These are phyloP conservation scores for Mellilla xanthometata DNA, from an alignment of 2,888 invertebrate genomes.

Conservation along the genomic window DNA sequence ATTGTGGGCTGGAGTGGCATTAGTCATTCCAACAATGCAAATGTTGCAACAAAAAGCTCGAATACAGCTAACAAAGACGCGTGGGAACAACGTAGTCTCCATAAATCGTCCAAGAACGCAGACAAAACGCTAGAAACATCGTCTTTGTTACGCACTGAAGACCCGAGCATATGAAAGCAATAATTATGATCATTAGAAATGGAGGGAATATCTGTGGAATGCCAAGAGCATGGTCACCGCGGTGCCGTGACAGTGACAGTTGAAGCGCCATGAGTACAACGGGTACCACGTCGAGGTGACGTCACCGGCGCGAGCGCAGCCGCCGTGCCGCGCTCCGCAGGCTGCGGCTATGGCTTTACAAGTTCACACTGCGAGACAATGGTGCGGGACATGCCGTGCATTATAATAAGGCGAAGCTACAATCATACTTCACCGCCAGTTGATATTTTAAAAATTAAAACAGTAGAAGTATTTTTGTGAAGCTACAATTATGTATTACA, in stretches of 20 bases:
- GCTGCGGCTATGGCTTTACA: neutral
- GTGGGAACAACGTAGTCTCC: conserved; percentile 2
- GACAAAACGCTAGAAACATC: neutral
- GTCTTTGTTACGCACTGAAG: neutral
- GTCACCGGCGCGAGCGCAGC: conserved; percentile 2
- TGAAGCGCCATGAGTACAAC: conserved; percentile 2
- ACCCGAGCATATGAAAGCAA: neutral
- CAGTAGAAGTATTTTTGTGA: no score
- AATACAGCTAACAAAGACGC: neutral
- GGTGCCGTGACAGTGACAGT: conserved; percentile 12
- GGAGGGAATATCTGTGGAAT: neutral
- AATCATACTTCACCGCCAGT: neutral
- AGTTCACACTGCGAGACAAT: neutral
- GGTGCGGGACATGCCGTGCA: neutral
- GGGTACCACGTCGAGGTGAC: conserved; percentile 12
- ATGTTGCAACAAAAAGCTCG: neutral
- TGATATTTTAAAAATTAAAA: neutral
- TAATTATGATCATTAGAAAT: neutral
- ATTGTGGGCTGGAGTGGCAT: neutral
- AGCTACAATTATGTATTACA: no score
- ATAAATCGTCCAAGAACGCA: neutral
- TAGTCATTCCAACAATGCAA: conserved; percentile 1
- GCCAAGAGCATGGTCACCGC: conserved; percentile 3
- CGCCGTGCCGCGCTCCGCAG: neutral
- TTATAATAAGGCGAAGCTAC: neutral